phyloP scores from a whole-genome alignment of 2,797 vertebrate genomes.

The Chelon auratus region DNA sequence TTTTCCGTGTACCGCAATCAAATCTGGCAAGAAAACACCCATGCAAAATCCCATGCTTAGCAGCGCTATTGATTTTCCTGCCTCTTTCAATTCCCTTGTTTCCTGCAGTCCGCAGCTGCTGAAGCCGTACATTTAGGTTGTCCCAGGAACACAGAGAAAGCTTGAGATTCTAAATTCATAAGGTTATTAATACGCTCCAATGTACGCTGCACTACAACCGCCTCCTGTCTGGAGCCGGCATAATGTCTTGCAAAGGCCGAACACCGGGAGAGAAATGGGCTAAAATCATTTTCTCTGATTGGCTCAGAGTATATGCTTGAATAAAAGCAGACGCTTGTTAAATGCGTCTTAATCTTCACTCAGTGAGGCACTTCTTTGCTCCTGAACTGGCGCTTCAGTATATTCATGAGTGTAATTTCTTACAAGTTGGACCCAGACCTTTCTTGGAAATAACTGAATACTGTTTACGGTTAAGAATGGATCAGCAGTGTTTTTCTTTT shows the following conservation, averaged over 20 bases:
- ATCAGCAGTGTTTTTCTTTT: constrained; percentile 1
- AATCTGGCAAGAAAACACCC: no score
- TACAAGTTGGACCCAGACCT: constrained; percentile 1
- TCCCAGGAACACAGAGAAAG: no score
- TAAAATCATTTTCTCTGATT: not conserved
- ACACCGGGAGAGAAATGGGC: not conserved
- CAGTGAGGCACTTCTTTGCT: not conserved
- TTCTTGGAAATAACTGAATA: not conserved
- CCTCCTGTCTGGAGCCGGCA: not conserved
- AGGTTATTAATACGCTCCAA: no score
- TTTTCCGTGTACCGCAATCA: no score
- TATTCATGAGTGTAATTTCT: not conserved
- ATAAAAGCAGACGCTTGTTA: constrained; percentile 6
- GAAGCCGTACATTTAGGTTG: no score
- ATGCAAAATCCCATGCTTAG: no score
- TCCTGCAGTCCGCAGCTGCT: no score
- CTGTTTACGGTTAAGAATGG: constrained; percentile 1
- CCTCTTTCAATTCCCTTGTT: no score
- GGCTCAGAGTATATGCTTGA: not conserved
- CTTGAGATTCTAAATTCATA: no score
- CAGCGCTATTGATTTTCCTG: no score
- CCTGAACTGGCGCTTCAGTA: not conserved
- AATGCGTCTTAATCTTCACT: not conserved
- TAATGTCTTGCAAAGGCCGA: not conserved
- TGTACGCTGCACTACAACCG: no score